Evolutionary conservation across 2,797 vertebrate species (phyloP).

Genomic region (Poeciliopsis infans): DNA sequence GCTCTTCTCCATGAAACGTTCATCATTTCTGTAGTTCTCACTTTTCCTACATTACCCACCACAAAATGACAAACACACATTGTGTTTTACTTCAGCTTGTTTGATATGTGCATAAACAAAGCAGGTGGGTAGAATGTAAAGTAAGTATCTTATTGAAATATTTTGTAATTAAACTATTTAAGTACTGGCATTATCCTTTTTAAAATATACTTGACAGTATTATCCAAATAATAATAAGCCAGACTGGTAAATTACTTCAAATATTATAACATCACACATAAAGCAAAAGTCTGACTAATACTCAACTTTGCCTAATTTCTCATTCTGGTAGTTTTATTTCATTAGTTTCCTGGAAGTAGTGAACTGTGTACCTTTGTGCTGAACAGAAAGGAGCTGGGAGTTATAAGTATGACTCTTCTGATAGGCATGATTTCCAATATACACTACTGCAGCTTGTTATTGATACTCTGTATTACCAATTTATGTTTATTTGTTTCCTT

Average conservation of each 20-base stretch:
- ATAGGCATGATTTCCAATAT: neutral
- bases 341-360: constrained; percentile 8
- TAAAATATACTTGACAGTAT: neutral
- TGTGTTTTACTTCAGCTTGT: neutral
- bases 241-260: neutral
- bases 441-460: neutral
- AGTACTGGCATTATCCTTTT: neutral
- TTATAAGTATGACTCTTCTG: neutral
- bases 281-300: neutral
- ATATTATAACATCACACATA: constrained; percentile 20
- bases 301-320: neutral
- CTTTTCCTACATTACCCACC: neutral
- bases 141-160: neutral
- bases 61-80: too few relatives aligned
- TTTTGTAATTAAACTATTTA: neutral
- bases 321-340: neutral
- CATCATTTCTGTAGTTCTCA: neutral
- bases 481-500: neutral
- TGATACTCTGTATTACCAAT: neutral
- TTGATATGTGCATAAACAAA: neutral
- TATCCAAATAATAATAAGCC: neutral
- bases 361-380: constrained; percentile 46
- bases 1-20: neutral
- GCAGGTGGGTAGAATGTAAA: neutral
- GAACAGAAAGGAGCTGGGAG: constrained; percentile 8